Conservation (phyloP, 2,888 invertebrate species). For the Sesia bembeciformis region DNA sequence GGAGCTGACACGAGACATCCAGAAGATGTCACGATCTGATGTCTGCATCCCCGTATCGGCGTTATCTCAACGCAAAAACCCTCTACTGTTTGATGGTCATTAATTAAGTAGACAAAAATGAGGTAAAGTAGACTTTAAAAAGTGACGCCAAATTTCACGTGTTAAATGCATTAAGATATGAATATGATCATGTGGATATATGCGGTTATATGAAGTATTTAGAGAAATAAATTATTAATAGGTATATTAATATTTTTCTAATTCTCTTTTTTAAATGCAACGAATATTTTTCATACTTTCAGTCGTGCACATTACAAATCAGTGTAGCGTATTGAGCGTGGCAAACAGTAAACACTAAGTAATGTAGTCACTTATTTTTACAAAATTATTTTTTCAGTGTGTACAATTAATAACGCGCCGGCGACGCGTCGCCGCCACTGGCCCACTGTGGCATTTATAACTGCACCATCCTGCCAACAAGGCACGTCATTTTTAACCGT, state of each 20-base stretch:
- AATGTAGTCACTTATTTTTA: no score
- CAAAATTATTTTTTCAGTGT: slow-evolving; percentile 6
- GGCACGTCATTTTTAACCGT: slow-evolving; percentile 66
- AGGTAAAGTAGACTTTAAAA: slow-evolving; percentile 3
- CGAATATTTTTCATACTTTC: no score
- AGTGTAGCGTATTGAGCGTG: no score
- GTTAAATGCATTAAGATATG: no score
- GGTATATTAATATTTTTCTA: no score
- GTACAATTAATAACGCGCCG: slow-evolving; percentile 41
- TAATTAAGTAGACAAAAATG: slow-evolving; percentile 42
- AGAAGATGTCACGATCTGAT: slow-evolving; percentile 57
- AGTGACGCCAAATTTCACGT: not conserved
- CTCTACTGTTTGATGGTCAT: slow-evolving; percentile 49
- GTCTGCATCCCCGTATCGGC: slow-evolving; percentile 33
- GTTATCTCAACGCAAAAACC: slow-evolving; percentile 35
- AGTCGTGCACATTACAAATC: no score
- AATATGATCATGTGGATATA: no score
- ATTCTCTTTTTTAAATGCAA: no score
- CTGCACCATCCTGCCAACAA: slow-evolving; percentile 16
- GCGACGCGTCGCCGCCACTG: slow-evolving; percentile 30
- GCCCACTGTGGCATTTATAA: slow-evolving; percentile 31
- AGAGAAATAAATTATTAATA: no score
- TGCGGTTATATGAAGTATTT: no score
- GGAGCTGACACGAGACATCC: slow-evolving; percentile 55
- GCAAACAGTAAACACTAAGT: no score